Evolutionary conservation across 37 sponge, comb jelly and placozoan species (phyloP), one percentile per base, ranked within the genome.

Genomic region (Ephydatia muelleri): DNA sequence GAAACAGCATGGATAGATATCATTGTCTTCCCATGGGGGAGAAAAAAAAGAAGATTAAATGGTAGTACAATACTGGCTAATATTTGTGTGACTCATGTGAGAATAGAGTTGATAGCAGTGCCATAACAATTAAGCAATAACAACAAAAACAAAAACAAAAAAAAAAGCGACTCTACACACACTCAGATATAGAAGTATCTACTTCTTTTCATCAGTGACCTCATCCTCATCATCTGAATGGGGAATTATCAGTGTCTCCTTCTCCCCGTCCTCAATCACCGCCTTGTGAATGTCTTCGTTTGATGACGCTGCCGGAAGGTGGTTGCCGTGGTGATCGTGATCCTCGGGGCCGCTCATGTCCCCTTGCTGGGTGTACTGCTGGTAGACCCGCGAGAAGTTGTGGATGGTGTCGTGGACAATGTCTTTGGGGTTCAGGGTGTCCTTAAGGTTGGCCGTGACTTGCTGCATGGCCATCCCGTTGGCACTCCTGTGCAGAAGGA

Each of bases 361-460:
- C 14, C 88, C 91, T 30, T 92, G 94, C 43, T 90, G 83, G 6
- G 95, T 95, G 78, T 99, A 99, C 35, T 93, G 80, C 72, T 93
- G 97, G 79, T 99, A 99, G 28, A 93, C 91, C 0, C 92, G 77
- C 3, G 97, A 95, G 89, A 99, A 99, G 84, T 99, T 99, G 75
- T 99, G 97, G 8, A 99, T 94, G 25, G 95, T 94, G 75, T 96
- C 99, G 37, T 87, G 91, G 76, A 99, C 92, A 32, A 96, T 90
- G 75, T 99, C 97, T 14, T 90, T 86, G 12, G 97, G 99, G 76
- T 99, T 99, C 14, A 99, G 85, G 39, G 97, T 99, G 40, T 99
- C 94, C 36, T 83, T 86, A 38, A 99, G 84, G 49, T 99, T 81
- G 32, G 82, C 84, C 5, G 93, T 85, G 25, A 97, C 83, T 67